These are phyloP conservation scores for Cataglyphis albicans DNA, from an alignment of 2,888 invertebrate genomes.

Conservation along the genomic window DNA sequence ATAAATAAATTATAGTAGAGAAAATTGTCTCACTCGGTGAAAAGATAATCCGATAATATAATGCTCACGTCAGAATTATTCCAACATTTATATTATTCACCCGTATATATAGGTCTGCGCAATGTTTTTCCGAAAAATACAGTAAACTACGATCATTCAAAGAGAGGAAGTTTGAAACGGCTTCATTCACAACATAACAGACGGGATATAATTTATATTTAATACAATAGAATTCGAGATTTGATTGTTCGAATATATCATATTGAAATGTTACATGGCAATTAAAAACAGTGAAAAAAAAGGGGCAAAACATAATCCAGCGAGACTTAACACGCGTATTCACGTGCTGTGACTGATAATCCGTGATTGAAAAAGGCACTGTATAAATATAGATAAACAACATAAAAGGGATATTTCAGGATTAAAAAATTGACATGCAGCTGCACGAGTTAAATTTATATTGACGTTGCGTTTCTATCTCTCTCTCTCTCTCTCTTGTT, in stretches of 20 bases:
- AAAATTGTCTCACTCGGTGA: background rate
- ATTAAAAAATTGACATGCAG: background rate
- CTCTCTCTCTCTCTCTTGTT: background rate
- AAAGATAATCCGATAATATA: background rate
- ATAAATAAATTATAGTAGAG: background rate
- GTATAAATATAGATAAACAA: constrained; percentile 23
- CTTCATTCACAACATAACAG: background rate
- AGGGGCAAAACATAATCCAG: background rate
- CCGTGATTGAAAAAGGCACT: background rate
- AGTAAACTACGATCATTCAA: background rate
- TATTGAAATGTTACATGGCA: constrained; percentile 1
- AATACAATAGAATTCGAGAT: background rate
- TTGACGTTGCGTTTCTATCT: background rate
- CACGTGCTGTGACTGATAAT: constrained; percentile 1
- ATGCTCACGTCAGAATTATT: background rate
- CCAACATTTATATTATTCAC: background rate
- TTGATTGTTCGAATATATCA: background rate
- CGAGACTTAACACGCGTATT: background rate
- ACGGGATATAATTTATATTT: constrained; percentile 3
- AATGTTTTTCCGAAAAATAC: constrained; percentile 5
- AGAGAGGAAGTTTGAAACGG: background rate
- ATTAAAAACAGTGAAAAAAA: constrained; percentile 2
- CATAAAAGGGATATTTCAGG: constrained; percentile 8
- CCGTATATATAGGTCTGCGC: background rate
- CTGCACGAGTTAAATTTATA: constrained; percentile 17